These are phyloP conservation scores for Nymphalis io DNA, from an alignment of 1,140 invertebrate genomes.

Conservation along the genomic window DNA sequence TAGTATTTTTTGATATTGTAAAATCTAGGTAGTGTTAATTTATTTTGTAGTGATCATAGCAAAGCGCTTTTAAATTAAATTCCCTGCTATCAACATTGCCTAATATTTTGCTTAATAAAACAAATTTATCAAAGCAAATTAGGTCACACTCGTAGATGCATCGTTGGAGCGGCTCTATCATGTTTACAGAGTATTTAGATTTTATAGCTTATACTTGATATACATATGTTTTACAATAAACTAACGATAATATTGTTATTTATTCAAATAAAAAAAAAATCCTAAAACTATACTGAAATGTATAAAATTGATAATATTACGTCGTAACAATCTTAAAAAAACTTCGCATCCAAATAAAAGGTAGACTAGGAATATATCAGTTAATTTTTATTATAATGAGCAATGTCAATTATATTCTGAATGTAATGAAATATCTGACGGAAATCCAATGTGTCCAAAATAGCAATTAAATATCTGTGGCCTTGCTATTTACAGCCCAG, in stretches of 20 bases:
- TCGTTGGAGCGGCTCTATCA: background rate
- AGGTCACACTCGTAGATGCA: slow-evolving; percentile 31
- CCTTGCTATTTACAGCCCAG: slow-evolving; percentile 42
- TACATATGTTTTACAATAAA: too few species aligned
- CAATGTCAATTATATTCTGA: slow-evolving; percentile 20
- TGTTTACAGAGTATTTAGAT: slow-evolving; percentile 10
- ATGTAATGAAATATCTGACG: slow-evolving; percentile 26
- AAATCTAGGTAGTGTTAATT: background rate
- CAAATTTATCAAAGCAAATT: slow-evolving; percentile 35
- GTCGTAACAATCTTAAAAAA: too few species aligned
- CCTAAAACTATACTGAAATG: too few species aligned
- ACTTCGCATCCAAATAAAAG: too few species aligned
- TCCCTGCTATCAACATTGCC: slow-evolving; percentile 13
- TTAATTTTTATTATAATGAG: background rate
- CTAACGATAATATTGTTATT: too few species aligned
- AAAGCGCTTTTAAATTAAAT: slow-evolving; percentile 4
- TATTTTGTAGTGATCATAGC: slow-evolving; percentile 2
- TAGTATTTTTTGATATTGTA: too few species aligned
- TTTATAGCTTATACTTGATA: background rate
- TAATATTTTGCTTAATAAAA: slow-evolving; percentile 32
- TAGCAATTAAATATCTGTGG: slow-evolving; percentile 43
- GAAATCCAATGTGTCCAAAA: slow-evolving; percentile 43
- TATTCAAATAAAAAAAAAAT: too few species aligned
- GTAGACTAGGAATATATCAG: background rate
- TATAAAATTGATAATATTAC: too few species aligned